Base-by-base conservation (phyloP, 1,140 invertebrate genomes). In the Leptinotarsa lineolata region DNA sequence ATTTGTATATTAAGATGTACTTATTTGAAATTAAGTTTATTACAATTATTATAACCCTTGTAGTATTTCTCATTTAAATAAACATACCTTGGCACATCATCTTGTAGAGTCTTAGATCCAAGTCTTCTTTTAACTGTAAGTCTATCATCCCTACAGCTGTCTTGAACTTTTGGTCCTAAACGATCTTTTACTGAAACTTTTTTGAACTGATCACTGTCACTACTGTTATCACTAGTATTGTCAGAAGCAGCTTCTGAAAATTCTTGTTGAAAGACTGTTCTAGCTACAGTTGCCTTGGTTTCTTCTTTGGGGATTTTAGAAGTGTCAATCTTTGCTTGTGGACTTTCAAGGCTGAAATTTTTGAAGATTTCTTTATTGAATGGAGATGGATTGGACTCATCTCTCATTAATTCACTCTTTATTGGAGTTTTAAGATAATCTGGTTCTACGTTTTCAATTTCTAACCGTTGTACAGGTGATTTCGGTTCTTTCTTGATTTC, bases 351-450 rank as follows among this genome's bases (percentile, higher is more conserved):
- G 13, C n/a, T 75, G 18, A 72, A 67, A 44, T 59, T 70, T 54
- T 73, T 68, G 16, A 72, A 77, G 22, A 77, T 22, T 22, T 78
- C 70, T 48, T 78, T 72, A 44, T 76, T 78, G 59, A 74, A 76
- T n/a, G 72, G 75, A n/a, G 73, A 73, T 24, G 70, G 65, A 48
- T 66, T 54, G 3, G 63, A 39, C 11, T 60, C 60, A 20, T 73
- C 70, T 59, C 63, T 45, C 21, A 45, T 18, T 39, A 48, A 20
- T 74, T 70, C 63, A 70, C 58, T 61, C 70, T 72, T 54, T 18
- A 54, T 72, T 21, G 71, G 61, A 21, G 44, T 72, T 30, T 48
- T 44, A 13, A 39, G 15, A 65, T 16, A 54, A 16, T 54, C n/a
- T 16, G 15, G 15, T 16, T 54, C 48, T 13, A 54, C 0, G 2